Evolutionary conservation across 2,113 vertebrate genomes (phyloP).

Genomic region (pig (Sus scrofa)): T2T-Sscrofa CM000824.6:105662001-105662500

Average conservation of each 20-base stretch:
- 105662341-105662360: background rate
- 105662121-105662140: background rate
- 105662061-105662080: background rate
- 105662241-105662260: background rate
- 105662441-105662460: background rate
- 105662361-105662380: background rate
- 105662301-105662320: background rate
- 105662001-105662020: background rate
- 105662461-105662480: background rate
- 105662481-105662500: background rate
- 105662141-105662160: background rate
- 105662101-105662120: background rate
- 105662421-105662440: background rate
- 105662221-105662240: background rate
- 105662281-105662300: background rate
- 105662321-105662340: background rate
- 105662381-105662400: background rate
- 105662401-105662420: conserved; percentile 19
- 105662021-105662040: background rate
- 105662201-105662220: background rate
- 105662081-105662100: background rate
- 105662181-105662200: background rate
- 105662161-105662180: background rate
- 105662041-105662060: background rate
- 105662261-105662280: background rate